Conservation (phyloP, 2,888 invertebrate species). For the Halocaridina rubra region DNA sequence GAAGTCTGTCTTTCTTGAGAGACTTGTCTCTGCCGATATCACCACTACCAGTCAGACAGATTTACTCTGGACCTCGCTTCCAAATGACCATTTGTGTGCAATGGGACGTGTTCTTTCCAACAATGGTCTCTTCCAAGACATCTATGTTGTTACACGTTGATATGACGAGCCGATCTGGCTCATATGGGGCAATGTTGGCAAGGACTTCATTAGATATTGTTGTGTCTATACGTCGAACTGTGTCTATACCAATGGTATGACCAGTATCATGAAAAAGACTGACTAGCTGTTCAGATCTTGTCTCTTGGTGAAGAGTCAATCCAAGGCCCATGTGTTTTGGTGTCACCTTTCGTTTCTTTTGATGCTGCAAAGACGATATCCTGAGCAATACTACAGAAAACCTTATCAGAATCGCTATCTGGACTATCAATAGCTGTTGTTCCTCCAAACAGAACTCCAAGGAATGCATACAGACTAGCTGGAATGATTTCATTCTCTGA, state of each 20-base stretch:
- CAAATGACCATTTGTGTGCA: background rate
- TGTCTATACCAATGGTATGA: background rate
- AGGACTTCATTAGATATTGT: no score
- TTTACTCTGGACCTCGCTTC: no score
- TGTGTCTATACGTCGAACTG: background rate
- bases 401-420: background rate
- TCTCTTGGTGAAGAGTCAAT: slow-evolving; percentile 5
- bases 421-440: background rate
- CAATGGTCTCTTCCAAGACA: background rate
- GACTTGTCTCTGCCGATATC: no score
- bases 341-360: slow-evolving; percentile 2
- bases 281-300: background rate
- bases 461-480: background rate
- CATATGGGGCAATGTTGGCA: no score
- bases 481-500: background rate
- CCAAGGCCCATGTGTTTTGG: slow-evolving; percentile 15
- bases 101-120: background rate
- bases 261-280: background rate
- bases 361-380: slow-evolving; percentile 1
- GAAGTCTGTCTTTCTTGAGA: no score
- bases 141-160: no score
- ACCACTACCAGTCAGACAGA: no score
- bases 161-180: no score
- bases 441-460: background rate
- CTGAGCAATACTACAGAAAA: slow-evolving; percentile 11